These are phyloP conservation scores for Cosmopolites sordidus DNA, from an alignment of 2,888 invertebrate species.

Conservation along the genomic window DNA sequence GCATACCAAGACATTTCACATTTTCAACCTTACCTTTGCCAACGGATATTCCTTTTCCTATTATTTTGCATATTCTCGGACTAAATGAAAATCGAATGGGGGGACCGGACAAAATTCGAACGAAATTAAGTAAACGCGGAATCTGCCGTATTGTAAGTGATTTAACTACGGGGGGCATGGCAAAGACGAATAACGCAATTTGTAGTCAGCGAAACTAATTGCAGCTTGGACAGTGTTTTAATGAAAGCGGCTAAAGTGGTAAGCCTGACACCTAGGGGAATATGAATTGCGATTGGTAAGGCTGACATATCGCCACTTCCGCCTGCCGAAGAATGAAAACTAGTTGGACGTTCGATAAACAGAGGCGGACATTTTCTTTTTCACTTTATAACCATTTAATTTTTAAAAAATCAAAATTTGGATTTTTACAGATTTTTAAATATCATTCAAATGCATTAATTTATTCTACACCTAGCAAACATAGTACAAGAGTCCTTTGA, in stretches of 20 bases:
- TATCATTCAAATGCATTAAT: too few species aligned
- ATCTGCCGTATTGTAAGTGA: slow-evolving; percentile 32
- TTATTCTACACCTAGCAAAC: too few species aligned
- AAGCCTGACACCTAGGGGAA: slow-evolving; percentile 47
- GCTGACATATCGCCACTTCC: slow-evolving; percentile 43
- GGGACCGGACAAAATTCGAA: slow-evolving; percentile 15
- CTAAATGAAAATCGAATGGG: neutral
- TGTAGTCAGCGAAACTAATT: slow-evolving; percentile 50
- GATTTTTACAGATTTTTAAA: neutral
- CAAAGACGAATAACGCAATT: slow-evolving; percentile 53
- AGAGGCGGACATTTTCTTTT: slow-evolving; percentile 10
- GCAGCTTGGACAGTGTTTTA: slow-evolving; percentile 52
- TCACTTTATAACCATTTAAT: too few species aligned
- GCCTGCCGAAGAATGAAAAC: slow-evolving; percentile 31
- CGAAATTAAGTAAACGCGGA: slow-evolving; percentile 26
- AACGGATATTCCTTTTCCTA: too few species aligned
- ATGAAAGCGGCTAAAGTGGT: slow-evolving; percentile 49
- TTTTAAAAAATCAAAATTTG: neutral
- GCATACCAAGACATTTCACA: too few species aligned
- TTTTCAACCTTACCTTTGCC: too few species aligned
- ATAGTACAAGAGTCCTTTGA: too few species aligned
- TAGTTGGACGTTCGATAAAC: slow-evolving; percentile 5
- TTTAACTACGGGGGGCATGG: slow-evolving; percentile 40
- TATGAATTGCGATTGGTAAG: slow-evolving; percentile 48
- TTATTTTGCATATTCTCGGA: too few species aligned